Percentiles rank a stretch among this genome's conserved stretches.
phyloP scores from a whole-genome alignment of 2,888 invertebrate species.

The Zelleria hepariella region DNA sequence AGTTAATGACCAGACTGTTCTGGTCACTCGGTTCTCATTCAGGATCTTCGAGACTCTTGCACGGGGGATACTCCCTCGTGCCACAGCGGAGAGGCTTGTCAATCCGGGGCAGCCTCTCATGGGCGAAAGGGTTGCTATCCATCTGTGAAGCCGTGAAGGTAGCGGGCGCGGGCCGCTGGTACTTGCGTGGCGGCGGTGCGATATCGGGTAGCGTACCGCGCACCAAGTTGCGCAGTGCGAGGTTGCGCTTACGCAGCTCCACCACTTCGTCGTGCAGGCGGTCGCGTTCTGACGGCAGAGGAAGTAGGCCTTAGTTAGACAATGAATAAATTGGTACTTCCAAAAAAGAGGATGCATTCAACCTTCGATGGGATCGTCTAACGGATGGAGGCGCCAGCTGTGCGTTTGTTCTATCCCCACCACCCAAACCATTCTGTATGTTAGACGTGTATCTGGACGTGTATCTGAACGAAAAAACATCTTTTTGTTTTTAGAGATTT shows the following conservation, averaged over 20 bases:
- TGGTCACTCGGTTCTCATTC: too few species aligned
- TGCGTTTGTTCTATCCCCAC: too few species aligned
- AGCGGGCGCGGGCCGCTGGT: constrained; percentile 22
- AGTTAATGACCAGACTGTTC: too few species aligned
- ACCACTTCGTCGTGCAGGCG: constrained; percentile 76
- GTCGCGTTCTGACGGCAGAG: constrained; percentile 68
- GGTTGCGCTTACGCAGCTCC: constrained; percentile 76
- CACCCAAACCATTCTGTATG: too few species aligned
- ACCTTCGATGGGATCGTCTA: too few species aligned
- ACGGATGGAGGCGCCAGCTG: too few species aligned
- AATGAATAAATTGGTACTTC: too few species aligned
- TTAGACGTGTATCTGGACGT: too few species aligned
- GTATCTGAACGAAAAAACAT: too few species aligned
- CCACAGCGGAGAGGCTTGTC: not conserved
- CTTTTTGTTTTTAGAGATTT: too few species aligned
- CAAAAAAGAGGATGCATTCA: too few species aligned
- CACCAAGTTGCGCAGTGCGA: constrained; percentile 77
- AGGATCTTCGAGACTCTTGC: not conserved
- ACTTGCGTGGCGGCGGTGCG: constrained; percentile 22
- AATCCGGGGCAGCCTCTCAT: not conserved
- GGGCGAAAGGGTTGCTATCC: not conserved
- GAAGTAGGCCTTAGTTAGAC: too few species aligned
- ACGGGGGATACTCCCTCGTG: not conserved
- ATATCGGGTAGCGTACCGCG: constrained; percentile 69
- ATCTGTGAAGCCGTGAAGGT: constrained; percentile 30